Conservation (phyloP, 1,140 invertebrate genomes). For the Pogonomyrmex californicus region DNA sequence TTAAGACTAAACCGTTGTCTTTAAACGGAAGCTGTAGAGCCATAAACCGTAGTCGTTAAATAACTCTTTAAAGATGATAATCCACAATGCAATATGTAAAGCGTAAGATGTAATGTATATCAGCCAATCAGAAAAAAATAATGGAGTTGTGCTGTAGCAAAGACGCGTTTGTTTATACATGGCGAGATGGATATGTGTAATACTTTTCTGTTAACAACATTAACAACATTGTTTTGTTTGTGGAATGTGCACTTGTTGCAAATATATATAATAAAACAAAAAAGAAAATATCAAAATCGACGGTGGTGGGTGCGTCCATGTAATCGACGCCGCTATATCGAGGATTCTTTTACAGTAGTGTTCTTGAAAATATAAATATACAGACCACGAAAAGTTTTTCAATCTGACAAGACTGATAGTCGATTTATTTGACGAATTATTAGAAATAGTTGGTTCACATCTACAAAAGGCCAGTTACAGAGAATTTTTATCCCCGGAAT, state of each 20-base stretch:
- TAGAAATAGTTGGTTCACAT: neutral
- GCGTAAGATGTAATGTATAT: no score
- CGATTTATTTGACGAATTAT: neutral
- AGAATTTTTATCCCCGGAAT: slow-evolving; percentile 5
- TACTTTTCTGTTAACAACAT: no score
- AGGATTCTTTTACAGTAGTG: neutral
- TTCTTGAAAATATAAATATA: slow-evolving; percentile 18
- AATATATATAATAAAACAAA: neutral
- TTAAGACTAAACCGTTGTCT: no score
- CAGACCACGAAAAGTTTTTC: neutral
- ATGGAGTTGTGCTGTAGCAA: no score
- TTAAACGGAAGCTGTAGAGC: no score
- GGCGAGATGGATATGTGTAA: no score
- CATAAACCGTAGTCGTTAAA: no score
- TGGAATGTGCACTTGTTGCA: neutral
- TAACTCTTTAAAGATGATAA: no score
- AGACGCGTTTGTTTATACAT: no score
- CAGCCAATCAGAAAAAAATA: no score
- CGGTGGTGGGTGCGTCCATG: neutral
- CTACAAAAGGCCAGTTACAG: neutral
- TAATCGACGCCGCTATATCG: neutral
- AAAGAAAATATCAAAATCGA: neutral
- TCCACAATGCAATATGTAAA: no score
- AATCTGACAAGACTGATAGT: neutral
- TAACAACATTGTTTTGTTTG: neutral